Conservation (phyloP, 2,888 invertebrate species). For the Incurvaria masculella region DNA sequence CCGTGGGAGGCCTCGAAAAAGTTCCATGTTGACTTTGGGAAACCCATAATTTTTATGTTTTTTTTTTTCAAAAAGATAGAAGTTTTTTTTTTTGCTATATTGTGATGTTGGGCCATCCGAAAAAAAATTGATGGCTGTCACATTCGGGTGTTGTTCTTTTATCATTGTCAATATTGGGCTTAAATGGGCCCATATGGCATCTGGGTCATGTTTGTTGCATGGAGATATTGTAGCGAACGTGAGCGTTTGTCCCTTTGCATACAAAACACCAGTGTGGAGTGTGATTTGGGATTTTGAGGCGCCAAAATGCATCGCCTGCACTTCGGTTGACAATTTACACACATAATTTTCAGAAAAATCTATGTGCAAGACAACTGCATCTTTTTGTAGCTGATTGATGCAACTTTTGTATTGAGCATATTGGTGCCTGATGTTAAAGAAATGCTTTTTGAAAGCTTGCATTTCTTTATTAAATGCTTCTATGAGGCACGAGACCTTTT, state of each 20-base stretch:
- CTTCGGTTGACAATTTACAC: background rate
- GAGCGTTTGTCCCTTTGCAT: background rate
- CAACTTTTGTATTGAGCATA: too few species aligned
- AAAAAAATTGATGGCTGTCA: conserved; percentile 1
- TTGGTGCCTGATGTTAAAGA: too few species aligned
- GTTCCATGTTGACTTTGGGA: conserved; percentile 3
- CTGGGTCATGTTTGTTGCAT: conserved; percentile 3
- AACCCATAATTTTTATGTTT: conserved; percentile 3
- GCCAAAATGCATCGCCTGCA: conserved; percentile 2
- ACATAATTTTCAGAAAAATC: conserved; percentile 3
- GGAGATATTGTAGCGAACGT: too few species aligned
- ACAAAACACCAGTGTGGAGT: conserved; percentile 3
- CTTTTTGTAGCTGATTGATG: background rate
- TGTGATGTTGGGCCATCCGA: conserved; percentile 5
- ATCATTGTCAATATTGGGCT: conserved; percentile 3
- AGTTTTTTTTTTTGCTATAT: conserved; percentile 7
- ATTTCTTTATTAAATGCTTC: too few species aligned
- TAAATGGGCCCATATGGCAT: conserved; percentile 8
- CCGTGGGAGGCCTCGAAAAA: conserved; percentile 7
- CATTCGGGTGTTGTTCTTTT: background rate
- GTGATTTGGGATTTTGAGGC: conserved; percentile 1
- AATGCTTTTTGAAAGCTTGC: too few species aligned
- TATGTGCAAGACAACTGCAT: background rate
- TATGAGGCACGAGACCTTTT: too few species aligned
- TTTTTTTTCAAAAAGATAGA: conserved; percentile 1